Base-by-base conservation (phyloP, 2,888 invertebrate genomes). In the Cheilosia impressa region DNA sequence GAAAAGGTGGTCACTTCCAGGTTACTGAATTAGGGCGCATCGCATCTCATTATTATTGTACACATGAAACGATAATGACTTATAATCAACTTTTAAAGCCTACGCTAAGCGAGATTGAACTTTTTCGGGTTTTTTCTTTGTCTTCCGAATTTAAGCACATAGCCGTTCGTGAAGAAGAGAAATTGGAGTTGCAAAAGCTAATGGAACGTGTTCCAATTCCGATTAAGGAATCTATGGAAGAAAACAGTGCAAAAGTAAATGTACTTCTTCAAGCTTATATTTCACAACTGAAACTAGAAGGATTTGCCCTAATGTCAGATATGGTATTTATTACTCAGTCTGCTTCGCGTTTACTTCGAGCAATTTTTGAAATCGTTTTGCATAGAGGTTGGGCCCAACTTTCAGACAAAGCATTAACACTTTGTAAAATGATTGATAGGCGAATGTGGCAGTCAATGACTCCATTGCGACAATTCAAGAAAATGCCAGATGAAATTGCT, bases 381-480 rank as follows among this genome's bases (percentile, higher is more conserved):
- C 94, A 95, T 63, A 93, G 96, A 41, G 97, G 99, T 15, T 99
- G 99, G 99, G 99, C 99, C 0, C 98, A 99, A 89, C 91, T 99
- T 68, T 98, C 98, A 0, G 99, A 99, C 91, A 99, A 99, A 91
- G 96, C 98, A 0, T 92, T 99, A 19, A 96, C 98, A 0, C 94
- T 99, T 6, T 99, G 99, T 93, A 99, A 99, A 93, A 99, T 99
- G 99, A 98, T 99, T 81, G 98, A 99, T 91, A 95, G 98, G 0
- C 94, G 99, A 41, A 99, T 99, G 98, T 99, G 99, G 99, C 99
- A 99, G 92, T 98, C 98, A 0, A 98, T 99, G 98, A 98, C 98
- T 2, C 99, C 99, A 1, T 93, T 99, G 15, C 90, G 99, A 15
- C 99, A 99, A 91, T 99, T 99, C 91, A 95, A 97, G 88, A 99